Base-by-base conservation (phyloP, 2,888 invertebrate species). In the Margaritifera margaritifera region DNA sequence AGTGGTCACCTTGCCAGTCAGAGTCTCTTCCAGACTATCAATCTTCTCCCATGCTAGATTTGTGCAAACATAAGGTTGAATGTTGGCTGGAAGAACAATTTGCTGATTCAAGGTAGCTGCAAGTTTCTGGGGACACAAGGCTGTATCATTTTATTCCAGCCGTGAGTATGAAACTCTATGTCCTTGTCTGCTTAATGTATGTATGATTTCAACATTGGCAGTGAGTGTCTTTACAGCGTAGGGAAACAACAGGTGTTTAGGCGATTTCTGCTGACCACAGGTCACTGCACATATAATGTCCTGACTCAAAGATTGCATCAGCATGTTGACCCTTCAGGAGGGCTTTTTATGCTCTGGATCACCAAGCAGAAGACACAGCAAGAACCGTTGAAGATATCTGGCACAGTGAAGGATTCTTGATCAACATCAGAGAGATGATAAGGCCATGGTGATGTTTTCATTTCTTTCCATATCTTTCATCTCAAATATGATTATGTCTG, bases 1-100 rank as follows among this genome's bases (percentile, higher is more conserved):
- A 22, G 76, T 71, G 42, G 78, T 77, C 15, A 75, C 78, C 54
- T 64, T 68, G 19, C 80, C 79, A 57, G 60, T 75, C 5, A 82
- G 71, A 4, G 59, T 68, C 55, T 68, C 68, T 42, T 80, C 75
- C 24, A 75, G 66, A 58, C 77, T 65, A 66, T 81, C 80, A 59
- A 78, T 82, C 60, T 81, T 63, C 27, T 68, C 63, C 57, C 57
- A 63, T 4, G 68, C 68, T 11, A 68, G 42, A 19, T 25, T 52
- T 54, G 59, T 64, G 5, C 15, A n/a, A 22, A 58, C 42, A 31
- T 51, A 19, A 5, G 59, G 68, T 6, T 53, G 81, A 27, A 27
- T 27, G 27, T 27, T 27, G 27, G 61, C 74, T 80, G 65, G 63
- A 80, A 24, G 68, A 74, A 27, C 11, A 81, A 62, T 57, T 24